Evolutionary conservation across 2,797 vertebrate genomes (phyloP), one percentile per base, ranked within the genome.

Genomic region (Acestrorhynchus altus): DNA sequence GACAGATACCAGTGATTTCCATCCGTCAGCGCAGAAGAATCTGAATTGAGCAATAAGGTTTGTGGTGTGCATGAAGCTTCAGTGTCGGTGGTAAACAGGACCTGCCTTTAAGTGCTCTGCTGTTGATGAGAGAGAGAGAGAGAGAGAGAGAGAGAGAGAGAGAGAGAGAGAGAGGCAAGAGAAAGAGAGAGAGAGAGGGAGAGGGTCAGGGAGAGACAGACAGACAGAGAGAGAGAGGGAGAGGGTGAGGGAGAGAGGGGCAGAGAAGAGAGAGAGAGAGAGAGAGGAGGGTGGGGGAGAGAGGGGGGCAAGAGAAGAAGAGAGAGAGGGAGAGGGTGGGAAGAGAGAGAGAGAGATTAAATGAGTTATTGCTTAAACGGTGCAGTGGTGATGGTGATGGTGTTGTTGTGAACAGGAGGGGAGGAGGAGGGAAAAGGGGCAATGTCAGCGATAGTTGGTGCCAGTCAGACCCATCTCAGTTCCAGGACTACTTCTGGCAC

Each of bases 381-480:
- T 52, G 16, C 52, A 51, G 35, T 22, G 31, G 51, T 42, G 59
- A 52, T 42, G 77, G 65, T 60, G 60, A 24, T 66, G 54, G 20
- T 78, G 56, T 74, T 77, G 79, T 61, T 77, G 24, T 72, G 35
- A 72, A n/a, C n/a, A n/a, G n/a, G n/a, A n/a, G n/a, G 64, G 70
- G 64, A 51, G 42, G n/a, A 46, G 54, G 69, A 26, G 54, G 63
- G 31, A 60, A 67, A 22, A 15, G 52, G 63, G 64, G 72, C 31
- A 56, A 26, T 13, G 80, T 74, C 63, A 65, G 81, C 57, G 20
- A 51, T 78, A 61, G 76, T 52, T 80, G 72, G 83, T 86, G 74
- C 81, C 77, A 78, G 77, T 74, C 68, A 74, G 76, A 60, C 60
- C 83, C 65, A 46, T 76, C 82, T 75, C 77, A 12, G 80, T 67